Evolutionary conservation across 2,888 invertebrate genomes (phyloP).

Genomic region (Calliscelio sp.): DNA sequence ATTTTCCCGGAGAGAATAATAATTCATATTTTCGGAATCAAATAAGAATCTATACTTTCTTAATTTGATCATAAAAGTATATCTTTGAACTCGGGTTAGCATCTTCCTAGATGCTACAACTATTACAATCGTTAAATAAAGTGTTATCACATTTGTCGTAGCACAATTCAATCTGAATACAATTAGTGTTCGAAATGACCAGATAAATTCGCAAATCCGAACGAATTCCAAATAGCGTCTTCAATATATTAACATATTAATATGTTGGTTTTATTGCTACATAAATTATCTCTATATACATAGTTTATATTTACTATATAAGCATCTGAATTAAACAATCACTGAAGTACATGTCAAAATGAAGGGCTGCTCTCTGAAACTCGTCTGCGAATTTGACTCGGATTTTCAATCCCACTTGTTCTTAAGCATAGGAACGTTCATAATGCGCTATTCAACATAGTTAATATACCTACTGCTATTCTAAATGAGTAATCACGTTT

Average conservation of each 20-base stretch:
- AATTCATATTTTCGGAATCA: no score
- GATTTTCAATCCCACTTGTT: conserved; percentile 54
- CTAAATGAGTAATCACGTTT: conserved; percentile 65
- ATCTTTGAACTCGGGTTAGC: neutral
- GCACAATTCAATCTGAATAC: conserved; percentile 37
- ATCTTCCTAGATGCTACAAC: no score
- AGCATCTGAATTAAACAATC: neutral
- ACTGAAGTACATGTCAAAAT: neutral
- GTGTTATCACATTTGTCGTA: conserved; percentile 56
- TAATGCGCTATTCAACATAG: conserved; percentile 50
- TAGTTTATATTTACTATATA: conserved; percentile 13
- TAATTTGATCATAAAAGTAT: no score
- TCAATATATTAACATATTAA: conserved; percentile 24
- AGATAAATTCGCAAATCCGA: conserved; percentile 37
- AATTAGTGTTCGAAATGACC: conserved; percentile 49
- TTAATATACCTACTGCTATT: conserved; percentile 60
- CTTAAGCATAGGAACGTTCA: conserved; percentile 67
- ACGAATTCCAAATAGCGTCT: conserved; percentile 35
- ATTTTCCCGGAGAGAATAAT: no score
- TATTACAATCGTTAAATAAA: conserved; percentile 34
- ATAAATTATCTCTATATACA: conserved; percentile 22
- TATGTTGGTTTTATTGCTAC: conserved; percentile 23
- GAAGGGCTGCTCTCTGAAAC: conserved; percentile 29
- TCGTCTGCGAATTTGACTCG: conserved; percentile 33
- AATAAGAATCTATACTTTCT: no score